Conservation (phyloP, 2,888 invertebrate genomes). For the Candidula unifasciata region DNA sequence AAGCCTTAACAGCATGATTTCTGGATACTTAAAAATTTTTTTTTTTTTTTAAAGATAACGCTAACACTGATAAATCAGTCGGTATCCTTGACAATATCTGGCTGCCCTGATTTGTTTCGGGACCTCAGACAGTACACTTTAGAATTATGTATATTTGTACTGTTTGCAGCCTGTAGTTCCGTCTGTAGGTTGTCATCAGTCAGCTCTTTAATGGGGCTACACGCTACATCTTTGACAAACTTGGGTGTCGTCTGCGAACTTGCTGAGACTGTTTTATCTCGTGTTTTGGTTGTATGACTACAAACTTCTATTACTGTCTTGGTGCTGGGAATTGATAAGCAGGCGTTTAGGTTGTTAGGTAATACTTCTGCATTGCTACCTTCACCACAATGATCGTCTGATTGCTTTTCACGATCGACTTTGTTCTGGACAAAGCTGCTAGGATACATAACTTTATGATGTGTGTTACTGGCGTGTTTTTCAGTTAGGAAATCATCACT, state of each 20-base stretch:
- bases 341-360: no score
- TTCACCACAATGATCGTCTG: background rate
- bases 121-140: slow-evolving; percentile 5
- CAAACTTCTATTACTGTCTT: no score
- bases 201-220: slow-evolving; percentile 35
- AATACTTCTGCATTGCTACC: background rate
- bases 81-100: background rate
- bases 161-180: background rate
- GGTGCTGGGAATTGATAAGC: no score
- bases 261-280: background rate
- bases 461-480: background rate
- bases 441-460: background rate
- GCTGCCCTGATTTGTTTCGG: background rate
- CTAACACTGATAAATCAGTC: no score
- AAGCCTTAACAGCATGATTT: no score
- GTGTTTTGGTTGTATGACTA: no score
- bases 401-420: background rate
- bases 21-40: no score
- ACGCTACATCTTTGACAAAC: slow-evolving; percentile 10
- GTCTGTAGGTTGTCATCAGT: slow-evolving; percentile 44
- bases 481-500: background rate
- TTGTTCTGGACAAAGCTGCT: background rate
- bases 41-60: no score
- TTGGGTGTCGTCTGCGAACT: slow-evolving; percentile 27
- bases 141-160: background rate